Base-by-base conservation (phyloP, 2,888 invertebrate genomes). In the Cosmorhoe ocellata region DNA sequence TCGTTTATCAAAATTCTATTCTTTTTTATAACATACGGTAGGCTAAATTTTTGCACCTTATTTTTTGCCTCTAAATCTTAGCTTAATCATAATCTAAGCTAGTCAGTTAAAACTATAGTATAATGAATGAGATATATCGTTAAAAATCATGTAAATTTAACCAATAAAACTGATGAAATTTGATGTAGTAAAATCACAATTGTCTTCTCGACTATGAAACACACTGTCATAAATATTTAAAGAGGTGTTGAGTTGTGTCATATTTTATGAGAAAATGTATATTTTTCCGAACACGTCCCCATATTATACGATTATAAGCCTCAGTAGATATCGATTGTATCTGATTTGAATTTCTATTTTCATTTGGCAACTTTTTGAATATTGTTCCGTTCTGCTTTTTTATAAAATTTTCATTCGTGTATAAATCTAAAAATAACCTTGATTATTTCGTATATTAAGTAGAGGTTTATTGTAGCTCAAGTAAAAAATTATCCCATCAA, bases 161-260 rank as follows among this genome's bases (percentile, higher is more conserved):
- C 3, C 4, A 10, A 18, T 2, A 18, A 18, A 18, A 4, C 18
- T 18, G 18, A 18, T 18, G n/a, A 18, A 18, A 8, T 31, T 27
- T 47, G 40, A 36, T 7, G 36, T 31, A 40, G 31, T 0, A 34
- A 31, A 44, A 31, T 18, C 8, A 27, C 13, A 18, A 7, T 7
- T 30, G 11, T 1, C 39, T 53, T 31, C 30, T 7, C 5, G 18
- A 18, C 43, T 44, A 28, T 70, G 69, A 74, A 75, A 69, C 67
- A 74, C 71, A 66, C 69, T 64, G 71, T 79, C 78, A 84, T 85
- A 84, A 81, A 86, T 86, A 85, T 84, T 84, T 82, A 81, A 86
- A 66, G 65, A 71, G 69, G 62, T 62, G 64, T 65, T 69, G 72
- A 74, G 69, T 71, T 74, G 59, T 51, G 56, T 45, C 53, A 48